phyloP scores from a whole-genome alignment of 2,113 vertebrate species.

The Ifrita kowaldi region DNA sequence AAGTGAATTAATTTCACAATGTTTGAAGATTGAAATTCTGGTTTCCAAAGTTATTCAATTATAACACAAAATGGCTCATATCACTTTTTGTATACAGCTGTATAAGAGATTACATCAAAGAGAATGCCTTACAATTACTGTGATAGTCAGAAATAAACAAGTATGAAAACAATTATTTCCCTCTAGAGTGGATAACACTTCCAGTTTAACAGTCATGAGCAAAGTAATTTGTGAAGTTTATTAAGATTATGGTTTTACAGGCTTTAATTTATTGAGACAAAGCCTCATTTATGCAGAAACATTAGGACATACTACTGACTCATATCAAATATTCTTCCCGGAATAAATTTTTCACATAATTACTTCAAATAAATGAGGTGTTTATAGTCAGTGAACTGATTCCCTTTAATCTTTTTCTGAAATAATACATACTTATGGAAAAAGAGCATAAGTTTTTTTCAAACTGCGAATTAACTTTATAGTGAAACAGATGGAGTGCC shows the following conservation, averaged over 20 bases:
- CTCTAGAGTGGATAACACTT: constrained; percentile 24
- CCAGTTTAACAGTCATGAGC: constrained; percentile 11
- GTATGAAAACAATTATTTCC: constrained; percentile 19
- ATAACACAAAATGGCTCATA: background rate
- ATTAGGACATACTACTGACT: constrained; percentile 1
- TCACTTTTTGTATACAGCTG: background rate
- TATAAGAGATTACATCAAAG: background rate
- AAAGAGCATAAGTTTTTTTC: background rate
- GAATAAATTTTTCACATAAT: constrained; percentile 36
- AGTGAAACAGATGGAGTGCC: background rate
- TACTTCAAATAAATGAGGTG: constrained; percentile 49
- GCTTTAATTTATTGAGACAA: constrained; percentile 48
- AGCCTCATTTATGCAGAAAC: constrained; percentile 24
- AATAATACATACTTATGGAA: background rate
- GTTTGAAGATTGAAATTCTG: background rate
- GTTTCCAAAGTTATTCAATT: background rate
- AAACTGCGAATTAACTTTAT: background rate
- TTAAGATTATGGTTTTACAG: constrained; percentile 44
- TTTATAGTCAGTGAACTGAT: background rate
- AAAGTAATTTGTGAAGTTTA: constrained; percentile 54
- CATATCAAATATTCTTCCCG: constrained; percentile 26
- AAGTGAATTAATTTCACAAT: background rate
- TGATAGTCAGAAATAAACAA: constrained; percentile 40
- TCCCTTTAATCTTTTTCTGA: constrained; percentile 24
- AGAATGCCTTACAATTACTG: background rate